Percentiles rank a stretch among this genome's conserved stretches.
These are phyloP conservation scores for Onychostoma macrolepis DNA, from an alignment of 2,113 vertebrate species.

Conservation along the genomic window DNA sequence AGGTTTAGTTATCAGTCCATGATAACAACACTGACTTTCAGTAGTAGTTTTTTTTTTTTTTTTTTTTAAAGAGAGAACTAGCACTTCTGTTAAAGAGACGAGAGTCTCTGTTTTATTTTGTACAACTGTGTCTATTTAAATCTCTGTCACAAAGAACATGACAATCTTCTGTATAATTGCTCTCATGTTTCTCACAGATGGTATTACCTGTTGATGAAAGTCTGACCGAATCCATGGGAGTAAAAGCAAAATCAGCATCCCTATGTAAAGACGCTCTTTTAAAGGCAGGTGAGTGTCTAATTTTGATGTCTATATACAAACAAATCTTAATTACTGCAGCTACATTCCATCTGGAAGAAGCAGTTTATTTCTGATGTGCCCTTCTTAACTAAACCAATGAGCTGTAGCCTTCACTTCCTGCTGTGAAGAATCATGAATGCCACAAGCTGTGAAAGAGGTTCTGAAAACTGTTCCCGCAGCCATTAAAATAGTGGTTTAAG, in stretches of 20 bases:
- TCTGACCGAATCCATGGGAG: conserved; percentile 89
- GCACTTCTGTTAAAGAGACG: no score
- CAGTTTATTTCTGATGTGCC: neutral
- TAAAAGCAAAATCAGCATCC: conserved; percentile 92
- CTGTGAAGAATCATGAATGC: conserved; percentile 11
- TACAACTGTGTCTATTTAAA: neutral
- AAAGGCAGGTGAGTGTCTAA: conserved; percentile 84
- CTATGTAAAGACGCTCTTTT: conserved; percentile 91
- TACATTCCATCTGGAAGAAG: neutral
- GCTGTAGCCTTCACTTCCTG: neutral
- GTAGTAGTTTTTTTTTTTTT: neutral
- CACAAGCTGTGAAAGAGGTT: conserved; percentile 4
- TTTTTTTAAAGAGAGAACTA: neutral
- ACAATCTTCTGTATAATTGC: neutral
- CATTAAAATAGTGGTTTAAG: neutral
- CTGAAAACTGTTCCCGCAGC: neutral
- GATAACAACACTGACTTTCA: neutral
- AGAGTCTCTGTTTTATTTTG: neutral
- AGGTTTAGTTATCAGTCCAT: no score
- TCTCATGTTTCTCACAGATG: conserved; percentile 76
- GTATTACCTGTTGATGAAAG: conserved; percentile 96
- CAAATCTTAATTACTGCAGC: neutral
- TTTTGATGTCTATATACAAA: neutral
- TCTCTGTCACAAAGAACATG: neutral
- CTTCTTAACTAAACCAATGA: neutral